Evolutionary conservation across 2,113 vertebrate genomes (phyloP), one percentile per base, ranked within the genome.

Genomic region (Amblyopsis rosae): DNA sequence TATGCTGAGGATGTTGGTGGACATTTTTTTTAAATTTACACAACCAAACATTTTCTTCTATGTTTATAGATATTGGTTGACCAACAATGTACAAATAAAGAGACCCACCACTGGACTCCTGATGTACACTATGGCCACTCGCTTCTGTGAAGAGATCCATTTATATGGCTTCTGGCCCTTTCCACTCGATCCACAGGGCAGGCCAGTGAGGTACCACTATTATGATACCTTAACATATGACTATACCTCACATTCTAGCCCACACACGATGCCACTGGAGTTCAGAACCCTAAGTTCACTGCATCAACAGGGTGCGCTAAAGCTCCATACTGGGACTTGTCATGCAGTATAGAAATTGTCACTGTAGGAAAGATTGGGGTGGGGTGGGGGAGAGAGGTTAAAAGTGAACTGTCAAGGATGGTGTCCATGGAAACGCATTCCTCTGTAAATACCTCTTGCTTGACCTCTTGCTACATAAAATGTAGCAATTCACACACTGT

Each of bases 101-200:
- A 93, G 97, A 50, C 97, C 97, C 10, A 98, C 96, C 80, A 99
- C 97, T 0, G 97, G 97, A 71, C 94, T 99, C 17, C 88, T 98
- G 79, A 99, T 99, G 97, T 98, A 99, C 72, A 98, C 96, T 1
- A 89, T 99, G 87, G 96, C 96, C 60, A 99, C 96, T 0, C 96
- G 96, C 5, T 99, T 99, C 93, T 98, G 96, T 78, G 96, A 95
- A 62, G 93, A 96, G 90, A 98, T 99, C 87, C 94, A 96, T 80
- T 94, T 98, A 59, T 98, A 98, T 0, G 96, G 97, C 76, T 99
- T 99, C 92, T 99, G 97, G 97, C 97, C 96, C 9, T 99, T 98
- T 26, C 88, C 94, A 0, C 86, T 89, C 5, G 93, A 95, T 81
- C 91, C 93, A 9, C 93, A 91, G 46, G 95, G 96, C 70, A 93